Conservation (phyloP, 1,140 invertebrate species). For the Sweltsa coloradensis region DNA sequence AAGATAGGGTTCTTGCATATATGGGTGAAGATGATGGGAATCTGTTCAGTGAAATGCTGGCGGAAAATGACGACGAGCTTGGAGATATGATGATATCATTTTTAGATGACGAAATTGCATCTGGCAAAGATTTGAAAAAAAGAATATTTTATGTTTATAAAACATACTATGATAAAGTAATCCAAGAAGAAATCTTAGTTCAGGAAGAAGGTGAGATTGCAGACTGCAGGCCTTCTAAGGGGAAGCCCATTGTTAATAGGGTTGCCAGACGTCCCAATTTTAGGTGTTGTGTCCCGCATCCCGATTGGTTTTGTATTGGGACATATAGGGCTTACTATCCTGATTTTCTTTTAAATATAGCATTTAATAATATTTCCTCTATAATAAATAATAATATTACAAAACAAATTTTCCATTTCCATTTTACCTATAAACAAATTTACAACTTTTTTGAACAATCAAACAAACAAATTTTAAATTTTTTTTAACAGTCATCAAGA, state of each 20-base stretch:
- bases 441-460: too few relatives aligned
- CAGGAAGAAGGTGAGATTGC: conserved; percentile 38
- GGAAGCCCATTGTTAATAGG: background rate
- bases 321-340: background rate
- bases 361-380: too few relatives aligned
- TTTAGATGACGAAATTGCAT: conserved; percentile 27
- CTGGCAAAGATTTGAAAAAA: conserved; percentile 20
- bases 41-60: conserved; percentile 32
- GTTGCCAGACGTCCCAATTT: background rate
- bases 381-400: too few relatives aligned
- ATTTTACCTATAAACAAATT: too few relatives aligned
- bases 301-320: background rate
- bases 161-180: conserved; percentile 35
- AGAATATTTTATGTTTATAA: conserved; percentile 38
- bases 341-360: background rate
- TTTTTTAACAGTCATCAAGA: too few relatives aligned
- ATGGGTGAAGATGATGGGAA: conserved; percentile 26
- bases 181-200: conserved; percentile 39
- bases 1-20: conserved; percentile 26
- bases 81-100: conserved; percentile 28
- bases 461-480: too few relatives aligned
- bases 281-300: background rate
- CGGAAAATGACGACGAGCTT: conserved; percentile 26
- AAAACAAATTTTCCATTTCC: too few relatives aligned
- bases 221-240: background rate